Evolutionary conservation across 2,113 vertebrate genomes (phyloP).

Genomic region (Macrotus californicus): DNA sequence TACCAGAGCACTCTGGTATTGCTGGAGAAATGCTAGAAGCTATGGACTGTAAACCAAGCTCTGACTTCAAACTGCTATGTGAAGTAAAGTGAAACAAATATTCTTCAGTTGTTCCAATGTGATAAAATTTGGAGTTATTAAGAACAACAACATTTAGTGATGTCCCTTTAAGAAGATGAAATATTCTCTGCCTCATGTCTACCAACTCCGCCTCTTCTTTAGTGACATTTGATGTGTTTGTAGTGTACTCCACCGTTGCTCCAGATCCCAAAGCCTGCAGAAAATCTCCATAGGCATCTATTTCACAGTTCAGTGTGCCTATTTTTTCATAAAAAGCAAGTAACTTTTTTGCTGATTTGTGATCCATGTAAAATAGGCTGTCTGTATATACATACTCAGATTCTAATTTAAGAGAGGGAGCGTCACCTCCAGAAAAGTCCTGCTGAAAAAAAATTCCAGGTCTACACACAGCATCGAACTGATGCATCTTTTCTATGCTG

Average conservation of each 20-base stretch:
- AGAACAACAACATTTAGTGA: conserved; percentile 88
- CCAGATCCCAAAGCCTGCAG: conserved; percentile 89
- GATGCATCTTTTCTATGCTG: conserved; percentile 81
- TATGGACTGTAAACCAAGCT: conserved; percentile 83
- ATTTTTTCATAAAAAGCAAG: conserved; percentile 83
- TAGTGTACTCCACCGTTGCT: conserved; percentile 84
- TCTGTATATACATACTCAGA: conserved; percentile 90
- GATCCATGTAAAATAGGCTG: conserved; percentile 91
- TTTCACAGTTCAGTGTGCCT: conserved; percentile 85
- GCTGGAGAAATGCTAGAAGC: conserved; percentile 80
- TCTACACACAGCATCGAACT: conserved; percentile 79
- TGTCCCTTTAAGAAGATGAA: conserved; percentile 84
- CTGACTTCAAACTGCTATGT: conserved; percentile 79
- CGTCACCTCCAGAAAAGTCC: fast-evolving
- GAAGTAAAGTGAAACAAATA: conserved; percentile 89
- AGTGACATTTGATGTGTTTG: conserved; percentile 75
- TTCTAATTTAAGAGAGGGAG: not conserved
- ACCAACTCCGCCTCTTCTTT: conserved; percentile 78
- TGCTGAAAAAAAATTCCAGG: not conserved
- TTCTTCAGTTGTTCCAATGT: conserved; percentile 90
- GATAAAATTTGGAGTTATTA: conserved; percentile 94
- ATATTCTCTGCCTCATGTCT: conserved; percentile 84
- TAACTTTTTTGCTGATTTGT: conserved; percentile 77
- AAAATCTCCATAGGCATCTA: conserved; percentile 96
- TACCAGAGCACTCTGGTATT: not conserved